phyloP scores from a whole-genome alignment of 2,888 invertebrate species.

The Rhogogaster chlorosoma region DNA sequence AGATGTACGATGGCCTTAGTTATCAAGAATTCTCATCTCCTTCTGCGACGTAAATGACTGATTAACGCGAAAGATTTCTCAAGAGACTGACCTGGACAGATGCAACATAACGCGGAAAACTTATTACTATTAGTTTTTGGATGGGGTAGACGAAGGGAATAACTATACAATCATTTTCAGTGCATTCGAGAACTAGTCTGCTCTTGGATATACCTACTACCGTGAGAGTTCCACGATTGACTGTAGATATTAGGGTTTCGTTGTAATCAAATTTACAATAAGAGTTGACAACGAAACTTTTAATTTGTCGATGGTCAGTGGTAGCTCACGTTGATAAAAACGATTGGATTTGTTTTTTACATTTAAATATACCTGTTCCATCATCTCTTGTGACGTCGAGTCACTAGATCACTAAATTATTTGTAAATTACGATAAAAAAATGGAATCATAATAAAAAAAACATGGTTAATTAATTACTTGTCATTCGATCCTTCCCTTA shows the following conservation, averaged over 20 bases:
- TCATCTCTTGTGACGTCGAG: conserved; percentile 3
- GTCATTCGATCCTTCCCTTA: not conserved
- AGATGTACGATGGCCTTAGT: not conserved
- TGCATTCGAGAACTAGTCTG: not conserved
- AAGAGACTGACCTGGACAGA: conserved; percentile 32
- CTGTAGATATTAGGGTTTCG: not conserved
- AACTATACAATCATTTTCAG: not conserved
- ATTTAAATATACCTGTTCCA: not conserved
- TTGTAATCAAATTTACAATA: not conserved
- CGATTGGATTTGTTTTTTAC: not conserved
- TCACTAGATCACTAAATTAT: conserved; percentile 46
- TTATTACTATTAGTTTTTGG: not conserved
- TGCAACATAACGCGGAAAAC: not conserved
- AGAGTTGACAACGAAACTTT: not conserved
- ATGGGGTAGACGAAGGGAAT: not conserved
- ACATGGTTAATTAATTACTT: conserved; percentile 11
- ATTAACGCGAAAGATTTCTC: conserved; percentile 9
- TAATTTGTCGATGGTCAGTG: not conserved
- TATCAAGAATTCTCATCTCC: not conserved
- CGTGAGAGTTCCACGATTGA: conserved; percentile 42
- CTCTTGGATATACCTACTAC: conserved; percentile 18
- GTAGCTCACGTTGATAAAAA: conserved; percentile 12
- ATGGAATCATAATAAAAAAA: not conserved
- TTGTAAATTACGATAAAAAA: conserved; percentile 44
- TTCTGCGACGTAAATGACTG: conserved; percentile 15